phyloP scores from a whole-genome alignment of 2,888 invertebrate species.

The Marronus borbonicus region DNA sequence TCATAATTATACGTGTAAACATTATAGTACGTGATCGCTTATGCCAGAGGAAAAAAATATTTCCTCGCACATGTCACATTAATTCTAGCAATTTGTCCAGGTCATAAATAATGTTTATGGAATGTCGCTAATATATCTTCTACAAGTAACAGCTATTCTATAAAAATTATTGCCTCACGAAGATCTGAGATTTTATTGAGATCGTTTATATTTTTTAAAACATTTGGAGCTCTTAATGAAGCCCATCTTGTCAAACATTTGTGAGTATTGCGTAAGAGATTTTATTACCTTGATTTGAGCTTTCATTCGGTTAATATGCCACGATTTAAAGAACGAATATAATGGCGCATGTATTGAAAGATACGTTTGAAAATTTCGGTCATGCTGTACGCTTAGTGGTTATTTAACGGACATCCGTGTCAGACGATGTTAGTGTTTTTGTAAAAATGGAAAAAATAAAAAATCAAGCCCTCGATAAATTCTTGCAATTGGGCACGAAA shows the following conservation, averaged over 20 bases:
- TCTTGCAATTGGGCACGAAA: too few relatives aligned
- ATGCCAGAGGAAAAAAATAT: background rate
- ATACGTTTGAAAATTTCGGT: too few relatives aligned
- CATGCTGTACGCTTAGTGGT: too few relatives aligned
- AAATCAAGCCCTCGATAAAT: too few relatives aligned
- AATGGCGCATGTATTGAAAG: too few relatives aligned
- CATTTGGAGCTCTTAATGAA: background rate
- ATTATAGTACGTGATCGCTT: slow-evolving; percentile 7
- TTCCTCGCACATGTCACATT: background rate
- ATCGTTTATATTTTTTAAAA: background rate
- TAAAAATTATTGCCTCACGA: background rate
- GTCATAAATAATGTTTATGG: slow-evolving; percentile 2
- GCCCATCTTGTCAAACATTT: background rate
- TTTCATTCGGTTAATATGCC: too few relatives aligned
- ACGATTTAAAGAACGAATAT: too few relatives aligned
- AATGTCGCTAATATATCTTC: slow-evolving; percentile 10
- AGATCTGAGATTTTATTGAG: background rate
- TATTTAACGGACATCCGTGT: too few relatives aligned
- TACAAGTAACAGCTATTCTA: background rate
- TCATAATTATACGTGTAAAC: slow-evolving; percentile 6
- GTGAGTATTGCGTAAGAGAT: too few relatives aligned
- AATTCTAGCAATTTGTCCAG: slow-evolving; percentile 8
- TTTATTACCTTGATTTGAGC: too few relatives aligned
- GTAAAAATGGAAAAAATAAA: too few relatives aligned
- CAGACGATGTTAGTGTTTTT: too few relatives aligned